Evolutionary conservation across 53 echinoderm and acorn worm genomes (phyloP), one percentile per base, ranked within the genome.

Genomic region (Stichopus horrens): DNA sequence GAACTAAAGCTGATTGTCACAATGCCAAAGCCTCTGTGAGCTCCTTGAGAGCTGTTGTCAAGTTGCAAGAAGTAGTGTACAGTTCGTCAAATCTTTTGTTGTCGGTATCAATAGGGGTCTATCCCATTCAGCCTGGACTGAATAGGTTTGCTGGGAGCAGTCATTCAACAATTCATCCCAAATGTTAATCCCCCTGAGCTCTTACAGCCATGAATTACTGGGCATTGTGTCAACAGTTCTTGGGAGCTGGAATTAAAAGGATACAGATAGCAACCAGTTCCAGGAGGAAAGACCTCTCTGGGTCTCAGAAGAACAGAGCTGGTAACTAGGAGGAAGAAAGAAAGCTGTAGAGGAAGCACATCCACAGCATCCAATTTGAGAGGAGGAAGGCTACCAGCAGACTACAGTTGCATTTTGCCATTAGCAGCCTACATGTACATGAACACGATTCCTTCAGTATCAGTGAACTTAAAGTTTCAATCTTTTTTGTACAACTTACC

Each of bases 41-140:
- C 79, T 79, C n/a, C 79, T 79, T 54, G 55, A 79, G 79, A 54
- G 8, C 79, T 79, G 79, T 79, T 79, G 79, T 79, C 79, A 79
- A 79, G 79, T 79, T 79, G 55, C 8, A 63, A 55, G 79, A 54
- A 55, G 79, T 79, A 79, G 79, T 55, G n/a, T 79, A 79, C 79
- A 79, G 79, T 79, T 79, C 52, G 53, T 79, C 79, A 79, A 79
- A 55, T 79, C 79, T 79, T 14, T 79, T 79, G 79, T 79, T 79
- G 79, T 79, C 54, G 53, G 54, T 55, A n/a, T 79, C 79, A 79
- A 79, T 79, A 19, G 79, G 79, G 53, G 79, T 79, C 54, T 79
- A 79, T 79, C 56, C 79, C 56, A 79, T 79, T 19, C 13, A 79
- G 53, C n/a, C 5, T 51, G 54, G 53, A 16, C 53, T 79, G 54